Evolutionary conservation across 1,140 invertebrate genomes (phyloP), one percentile per base, ranked within the genome.

Genomic region (Diabrotica virgifera): DNA sequence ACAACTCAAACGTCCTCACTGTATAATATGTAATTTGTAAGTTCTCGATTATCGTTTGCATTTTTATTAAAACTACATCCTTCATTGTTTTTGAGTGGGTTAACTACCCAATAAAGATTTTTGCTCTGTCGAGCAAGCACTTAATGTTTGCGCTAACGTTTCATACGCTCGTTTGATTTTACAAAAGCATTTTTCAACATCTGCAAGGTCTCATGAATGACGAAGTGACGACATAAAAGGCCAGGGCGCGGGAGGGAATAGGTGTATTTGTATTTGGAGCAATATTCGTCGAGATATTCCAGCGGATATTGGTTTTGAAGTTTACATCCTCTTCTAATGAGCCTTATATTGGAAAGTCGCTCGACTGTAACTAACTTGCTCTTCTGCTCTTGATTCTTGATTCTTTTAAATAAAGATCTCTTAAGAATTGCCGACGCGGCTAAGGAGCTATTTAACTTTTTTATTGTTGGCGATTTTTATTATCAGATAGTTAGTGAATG

Each of bases 271-370:
- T 56, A 58, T 63, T 69, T 66, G 62, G 57, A 57, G 67, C 67
- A 59, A 66, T 71, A 64, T 66, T 46, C 60, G 64, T 62, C 58
- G 56, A 38, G 52, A 67, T 66, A 59, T 60, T 51, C 51, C 46
- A 59, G 54, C 67, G 66, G 64, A 68, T 71, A 69, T 69, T 68
- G 66, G 61, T 66, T 65, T 66, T 56, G 62, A 69, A 71, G 65
- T 69, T 69, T 69, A 69, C 65, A 69, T 71, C 67, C 70, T 66
- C 58, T 67, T 67, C n/a, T 65, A 71, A 66, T 69, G 67, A 67
- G 50, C 54, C 57, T 69, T 66, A 62, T 69, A 69, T 69, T 64
- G 64, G 40, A 64, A 36, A 58, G 35, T 50, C 69, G 58, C 35
- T 66, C 56, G 52, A 35, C 60, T 62, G 69, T 61, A 36, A 68